A percentile compares a stretch with the other conserved stretches of the same genome.
Conservation (phyloP, 2,888 invertebrate species). For the Chrysomela aeneicollis region DNA sequence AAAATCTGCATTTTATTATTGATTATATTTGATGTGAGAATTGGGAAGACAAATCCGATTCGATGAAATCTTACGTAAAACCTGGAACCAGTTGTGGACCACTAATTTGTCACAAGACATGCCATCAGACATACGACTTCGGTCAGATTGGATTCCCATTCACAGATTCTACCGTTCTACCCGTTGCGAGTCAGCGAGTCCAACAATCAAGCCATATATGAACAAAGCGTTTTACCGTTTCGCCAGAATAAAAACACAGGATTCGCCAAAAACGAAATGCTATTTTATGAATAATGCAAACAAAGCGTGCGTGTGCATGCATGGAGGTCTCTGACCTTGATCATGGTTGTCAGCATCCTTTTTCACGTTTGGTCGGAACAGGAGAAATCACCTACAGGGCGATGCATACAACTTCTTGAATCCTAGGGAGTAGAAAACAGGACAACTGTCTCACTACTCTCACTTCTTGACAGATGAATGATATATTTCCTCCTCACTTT, state of each 20-base stretch:
- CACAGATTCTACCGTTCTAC: not conserved
- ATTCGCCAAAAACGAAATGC: conserved; percentile 25
- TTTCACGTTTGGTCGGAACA: conserved; percentile 28
- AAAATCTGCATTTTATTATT: too few species aligned
- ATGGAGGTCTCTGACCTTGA: conserved; percentile 47
- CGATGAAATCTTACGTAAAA: too few species aligned
- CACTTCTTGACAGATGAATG: too few species aligned
- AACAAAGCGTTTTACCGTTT: conserved; percentile 4
- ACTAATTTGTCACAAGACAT: too few species aligned
- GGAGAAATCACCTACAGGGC: conserved; percentile 32
- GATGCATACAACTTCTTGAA: too few species aligned
- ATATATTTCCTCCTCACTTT: too few species aligned
- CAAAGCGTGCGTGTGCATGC: conserved; percentile 18
- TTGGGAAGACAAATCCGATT: too few species aligned
- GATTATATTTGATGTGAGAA: too few species aligned
- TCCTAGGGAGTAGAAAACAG: too few species aligned
- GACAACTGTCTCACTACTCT: too few species aligned
- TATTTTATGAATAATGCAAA: conserved; percentile 36
- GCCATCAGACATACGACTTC: not conserved
- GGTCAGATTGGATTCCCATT: not conserved
- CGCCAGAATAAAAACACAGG: conserved; percentile 16
- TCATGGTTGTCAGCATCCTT: conserved; percentile 46
- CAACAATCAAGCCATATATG: not conserved
- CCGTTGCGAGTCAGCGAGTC: not conserved
- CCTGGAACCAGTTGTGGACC: too few species aligned